Percentiles rank a stretch among this genome's conserved stretches.
Evolutionary conservation across 2,888 invertebrate genomes (phyloP).

Genomic region (Noctua comes): DNA sequence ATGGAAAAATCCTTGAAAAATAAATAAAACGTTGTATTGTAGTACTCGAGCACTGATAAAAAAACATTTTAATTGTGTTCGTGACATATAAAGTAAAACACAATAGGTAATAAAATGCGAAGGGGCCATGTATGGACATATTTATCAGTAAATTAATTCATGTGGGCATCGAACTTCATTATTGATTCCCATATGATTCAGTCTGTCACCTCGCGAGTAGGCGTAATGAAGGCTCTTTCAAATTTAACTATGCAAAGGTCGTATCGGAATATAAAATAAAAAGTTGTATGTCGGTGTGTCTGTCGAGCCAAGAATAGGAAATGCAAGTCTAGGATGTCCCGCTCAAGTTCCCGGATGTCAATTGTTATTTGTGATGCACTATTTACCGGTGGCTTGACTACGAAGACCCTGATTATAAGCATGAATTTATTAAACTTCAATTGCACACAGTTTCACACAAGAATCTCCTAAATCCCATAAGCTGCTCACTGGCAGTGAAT

Average conservation of each 20-base stretch:
- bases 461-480: neutral
- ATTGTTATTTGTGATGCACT: constrained; percentile 41
- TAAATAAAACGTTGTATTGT: constrained; percentile 7
- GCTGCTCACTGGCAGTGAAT: neutral
- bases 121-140: constrained; percentile 52
- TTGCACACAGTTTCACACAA: neutral
- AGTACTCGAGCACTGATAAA: neutral
- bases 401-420: constrained; percentile 14
- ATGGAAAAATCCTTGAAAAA: constrained; percentile 40
- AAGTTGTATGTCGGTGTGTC: constrained; percentile 29
- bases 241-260: constrained; percentile 57
- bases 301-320: constrained; percentile 23
- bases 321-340: constrained; percentile 36
- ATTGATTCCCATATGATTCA: constrained; percentile 66
- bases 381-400: constrained; percentile 14
- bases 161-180: constrained; percentile 71
- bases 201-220: constrained; percentile 71
- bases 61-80: constrained; percentile 25
- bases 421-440: neutral
- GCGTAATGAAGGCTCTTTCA: constrained; percentile 73
- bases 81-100: constrained; percentile 41
- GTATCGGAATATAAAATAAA: constrained; percentile 38
- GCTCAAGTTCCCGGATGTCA: constrained; percentile 37
- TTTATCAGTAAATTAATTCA: constrained; percentile 66
- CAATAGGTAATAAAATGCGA: constrained; percentile 68